Conservation (phyloP, 2,888 invertebrate species). For the Prostheceraeus crozeri region DNA sequence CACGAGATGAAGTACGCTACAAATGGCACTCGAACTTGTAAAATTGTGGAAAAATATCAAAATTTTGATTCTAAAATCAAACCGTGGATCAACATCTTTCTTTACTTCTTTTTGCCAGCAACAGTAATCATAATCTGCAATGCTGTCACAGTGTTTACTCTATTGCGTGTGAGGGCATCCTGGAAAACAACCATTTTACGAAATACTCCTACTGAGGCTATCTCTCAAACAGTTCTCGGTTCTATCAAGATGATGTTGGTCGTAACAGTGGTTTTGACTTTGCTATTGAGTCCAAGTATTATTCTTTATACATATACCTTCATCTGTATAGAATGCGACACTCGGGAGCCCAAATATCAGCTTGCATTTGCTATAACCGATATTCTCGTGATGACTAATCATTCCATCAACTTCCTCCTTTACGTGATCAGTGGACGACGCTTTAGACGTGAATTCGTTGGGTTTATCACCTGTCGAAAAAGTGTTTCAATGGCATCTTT, state of each 20-base stretch:
- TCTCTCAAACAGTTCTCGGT: not conserved
- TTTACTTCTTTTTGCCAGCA: not conserved
- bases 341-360: not conserved
- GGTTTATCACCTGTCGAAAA: too few relatives aligned
- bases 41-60: not conserved
- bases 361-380: conserved; percentile 13
- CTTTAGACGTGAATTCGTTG: conserved; percentile 9
- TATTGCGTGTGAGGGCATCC: not conserved
- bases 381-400: not conserved
- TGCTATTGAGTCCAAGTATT: not conserved
- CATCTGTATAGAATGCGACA: too few relatives aligned
- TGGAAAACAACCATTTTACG: not conserved
- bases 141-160: not conserved
- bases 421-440: conserved; percentile 20
- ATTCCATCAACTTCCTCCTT: conserved; percentile 20
- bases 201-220: not conserved
- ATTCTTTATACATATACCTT: not conserved
- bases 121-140: not conserved
- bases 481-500: too few relatives aligned
- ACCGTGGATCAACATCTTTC: not conserved
- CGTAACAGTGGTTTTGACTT: not conserved
- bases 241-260: not conserved
- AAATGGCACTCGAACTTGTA: not conserved
- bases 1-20: not conserved
- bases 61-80: not conserved